Conservation (phyloP, 2,113 vertebrate species). For the Rhegmatorhina hoffmannsi region DNA sequence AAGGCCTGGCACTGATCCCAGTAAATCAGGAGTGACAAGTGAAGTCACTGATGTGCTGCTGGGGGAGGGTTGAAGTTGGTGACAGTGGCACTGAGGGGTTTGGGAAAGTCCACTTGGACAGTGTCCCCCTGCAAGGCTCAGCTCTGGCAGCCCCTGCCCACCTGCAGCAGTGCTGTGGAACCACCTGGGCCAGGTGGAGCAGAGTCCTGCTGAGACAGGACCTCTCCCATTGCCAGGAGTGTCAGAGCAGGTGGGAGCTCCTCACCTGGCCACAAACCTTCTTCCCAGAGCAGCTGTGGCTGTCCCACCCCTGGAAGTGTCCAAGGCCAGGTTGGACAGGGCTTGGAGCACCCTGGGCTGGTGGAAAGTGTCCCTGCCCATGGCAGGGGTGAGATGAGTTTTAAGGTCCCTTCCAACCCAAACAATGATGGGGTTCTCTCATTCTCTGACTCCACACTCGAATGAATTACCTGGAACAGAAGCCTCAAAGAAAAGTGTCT, state of each 20-base stretch:
- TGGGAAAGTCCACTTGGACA: fast-evolving
- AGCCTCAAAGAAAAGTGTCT: background rate
- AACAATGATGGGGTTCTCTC: background rate
- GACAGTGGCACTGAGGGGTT: background rate
- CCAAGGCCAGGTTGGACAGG: background rate
- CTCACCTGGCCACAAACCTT: background rate
- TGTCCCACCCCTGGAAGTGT: background rate
- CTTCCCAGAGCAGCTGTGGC: background rate
- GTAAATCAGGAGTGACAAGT: background rate
- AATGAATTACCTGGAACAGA: background rate
- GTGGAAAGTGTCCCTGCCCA: background rate
- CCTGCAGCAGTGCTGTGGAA: fast-evolving
- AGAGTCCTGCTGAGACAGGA: background rate
- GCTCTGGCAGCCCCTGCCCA: background rate
- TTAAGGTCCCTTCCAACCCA: background rate
- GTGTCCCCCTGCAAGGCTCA: fast-evolving
- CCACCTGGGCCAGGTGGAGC: background rate
- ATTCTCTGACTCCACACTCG: background rate
- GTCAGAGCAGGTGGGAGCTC: background rate
- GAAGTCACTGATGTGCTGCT: background rate
- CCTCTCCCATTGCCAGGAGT: background rate
- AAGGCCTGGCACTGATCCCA: background rate
- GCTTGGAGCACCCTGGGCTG: background rate
- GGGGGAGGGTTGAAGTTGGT: background rate
- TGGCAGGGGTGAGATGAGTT: background rate